Evolutionary conservation across 2,888 invertebrate species (phyloP).

Genomic region (Phyllotreta cruciferae): DNA sequence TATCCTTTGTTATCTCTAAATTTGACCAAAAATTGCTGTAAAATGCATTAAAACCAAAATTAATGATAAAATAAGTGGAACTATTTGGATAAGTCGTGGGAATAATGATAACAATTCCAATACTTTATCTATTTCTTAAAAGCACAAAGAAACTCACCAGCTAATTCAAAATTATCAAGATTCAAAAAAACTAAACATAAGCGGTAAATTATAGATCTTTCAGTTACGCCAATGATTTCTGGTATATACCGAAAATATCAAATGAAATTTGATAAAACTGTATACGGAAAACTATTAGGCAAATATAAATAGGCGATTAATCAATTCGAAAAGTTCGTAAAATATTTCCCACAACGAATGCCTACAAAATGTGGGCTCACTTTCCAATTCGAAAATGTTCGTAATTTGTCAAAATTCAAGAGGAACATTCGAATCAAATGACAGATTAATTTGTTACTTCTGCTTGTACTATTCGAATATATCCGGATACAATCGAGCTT

Average conservation of each 20-base stretch:
- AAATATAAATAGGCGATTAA: slow-evolving; percentile 1
- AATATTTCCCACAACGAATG: neutral
- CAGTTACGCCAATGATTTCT: no score
- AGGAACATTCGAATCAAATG: slow-evolving; percentile 5
- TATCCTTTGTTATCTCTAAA: neutral
- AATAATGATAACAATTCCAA: neutral
- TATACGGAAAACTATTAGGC: slow-evolving; percentile 3
- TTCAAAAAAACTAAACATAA: no score
- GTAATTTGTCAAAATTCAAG: slow-evolving; percentile 13
- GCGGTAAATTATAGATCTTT: no score
- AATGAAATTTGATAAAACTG: slow-evolving; percentile 1
- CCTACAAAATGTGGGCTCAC: slow-evolving; percentile 2
- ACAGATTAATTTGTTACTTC: slow-evolving; percentile 11
- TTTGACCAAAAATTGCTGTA: slow-evolving; percentile 2
- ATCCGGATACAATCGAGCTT: neutral
- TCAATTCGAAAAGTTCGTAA: neutral
- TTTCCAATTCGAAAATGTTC: slow-evolving; percentile 12
- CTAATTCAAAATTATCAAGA: neutral
- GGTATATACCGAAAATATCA: neutral
- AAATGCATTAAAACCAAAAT: slow-evolving; percentile 11
- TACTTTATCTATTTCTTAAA: neutral
- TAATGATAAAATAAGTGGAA: neutral
- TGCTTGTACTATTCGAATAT: slow-evolving; percentile 10
- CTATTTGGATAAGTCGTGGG: neutral
- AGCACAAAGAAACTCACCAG: neutral